Base-by-base conservation (phyloP, 2,113 vertebrate species). In the Clinocottus analis region DNA sequence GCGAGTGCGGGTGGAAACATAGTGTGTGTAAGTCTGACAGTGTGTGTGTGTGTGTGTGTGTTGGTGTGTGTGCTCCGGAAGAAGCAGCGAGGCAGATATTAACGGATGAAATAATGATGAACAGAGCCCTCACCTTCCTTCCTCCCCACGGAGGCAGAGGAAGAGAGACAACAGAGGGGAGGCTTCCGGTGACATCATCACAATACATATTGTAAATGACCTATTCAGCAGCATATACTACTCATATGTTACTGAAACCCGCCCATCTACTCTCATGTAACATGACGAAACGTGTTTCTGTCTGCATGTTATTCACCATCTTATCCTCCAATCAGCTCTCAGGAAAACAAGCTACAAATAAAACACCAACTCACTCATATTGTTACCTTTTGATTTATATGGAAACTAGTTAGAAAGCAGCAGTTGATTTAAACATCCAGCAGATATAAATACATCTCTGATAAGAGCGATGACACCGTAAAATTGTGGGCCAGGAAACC, bases 31-130 rank as follows among this genome's bases (percentile, higher is more conserved):
- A 37, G 60, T 69, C 31, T 69, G 47, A 65, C 29, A 62, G 33
- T 33, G 33, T 41, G 39, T 41, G 11, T 9, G 37, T 53, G 39
- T 72, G 31, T 65, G 76, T 29, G 63, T 27, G 77, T 64, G 27
- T 65, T 12, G 12, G 75, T n/a, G 33, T 69, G 68, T 23, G 59
- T 16, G 65, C 13, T 49, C 53, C 35, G 4, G 35, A 55, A 29
- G 73, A 79, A 70, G 88, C 79, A 87, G 70, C 12, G 63, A 82
- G 49, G 85, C 79, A 75, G 77, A 88, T 61, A 73, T 60, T 87
- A 87, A 69, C 1, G 37, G 43, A 92, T 91, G 45, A 92, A 92
- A 93, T 90, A 93, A 90, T 90, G 68, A 91, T 90, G 80, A 91
- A 58, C 29, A 0, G 60, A 63, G 72, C 56, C 64, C 12, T 77